Evolutionary conservation across 2,888 invertebrate species (phyloP).

Genomic region (Acleris emargana): DNA sequence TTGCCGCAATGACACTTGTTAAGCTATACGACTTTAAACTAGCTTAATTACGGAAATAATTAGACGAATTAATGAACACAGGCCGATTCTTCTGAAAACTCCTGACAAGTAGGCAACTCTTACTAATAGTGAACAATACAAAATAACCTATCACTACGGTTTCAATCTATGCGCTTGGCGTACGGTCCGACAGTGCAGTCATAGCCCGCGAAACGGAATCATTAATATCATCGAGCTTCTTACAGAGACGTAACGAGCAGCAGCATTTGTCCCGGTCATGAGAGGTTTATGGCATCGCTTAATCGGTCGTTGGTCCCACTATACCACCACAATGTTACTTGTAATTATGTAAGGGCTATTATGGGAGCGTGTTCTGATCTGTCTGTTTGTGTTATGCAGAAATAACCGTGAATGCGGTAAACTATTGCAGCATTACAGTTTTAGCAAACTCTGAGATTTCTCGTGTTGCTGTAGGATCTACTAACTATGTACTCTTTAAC

Average conservation of each 20-base stretch:
- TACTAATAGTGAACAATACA: neutral
- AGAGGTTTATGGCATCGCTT: slow-evolving; percentile 30
- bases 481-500: no score
- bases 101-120: no score
- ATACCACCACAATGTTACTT: slow-evolving; percentile 10
- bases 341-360: slow-evolving; percentile 12
- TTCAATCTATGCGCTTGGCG: slow-evolving; percentile 49
- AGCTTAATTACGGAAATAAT: no score
- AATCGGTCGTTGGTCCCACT: slow-evolving; percentile 32
- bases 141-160: slow-evolving; percentile 4
- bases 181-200: slow-evolving; percentile 17
- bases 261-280: slow-evolving; percentile 16
- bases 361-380: neutral
- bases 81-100: no score
- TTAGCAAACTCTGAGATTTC: neutral
- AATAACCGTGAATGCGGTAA: slow-evolving; percentile 10
- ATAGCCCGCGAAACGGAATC: slow-evolving; percentile 14
- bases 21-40: no score
- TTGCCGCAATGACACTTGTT: no score
- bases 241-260: slow-evolving; percentile 15
- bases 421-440: neutral
- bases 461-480: neutral
- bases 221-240: slow-evolving; percentile 25
- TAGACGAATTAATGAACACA: no score
- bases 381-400: neutral